phyloP scores from a whole-genome alignment of 2,888 invertebrate species.

The Caenorhabditis wallacei region DNA sequence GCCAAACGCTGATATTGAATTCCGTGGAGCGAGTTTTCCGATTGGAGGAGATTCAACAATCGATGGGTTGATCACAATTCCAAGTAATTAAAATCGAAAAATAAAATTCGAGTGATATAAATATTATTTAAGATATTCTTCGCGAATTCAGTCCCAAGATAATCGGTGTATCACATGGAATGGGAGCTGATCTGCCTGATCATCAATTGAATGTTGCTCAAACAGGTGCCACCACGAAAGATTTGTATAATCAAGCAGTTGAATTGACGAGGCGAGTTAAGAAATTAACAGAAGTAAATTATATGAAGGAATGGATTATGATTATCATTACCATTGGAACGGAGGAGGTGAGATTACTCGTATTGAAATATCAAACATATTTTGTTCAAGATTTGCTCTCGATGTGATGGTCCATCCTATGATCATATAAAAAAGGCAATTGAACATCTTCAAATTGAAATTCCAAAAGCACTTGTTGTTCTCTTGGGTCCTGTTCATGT shows the following conservation, averaged over 20 bases:
- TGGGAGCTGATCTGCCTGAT: constrained; percentile 80
- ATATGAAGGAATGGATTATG: constrained; percentile 81
- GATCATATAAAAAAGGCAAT: constrained; percentile 75
- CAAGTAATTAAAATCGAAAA: constrained; percentile 67
- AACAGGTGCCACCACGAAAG: constrained; percentile 73
- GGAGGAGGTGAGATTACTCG: constrained; percentile 76
- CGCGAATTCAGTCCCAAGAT: constrained; percentile 78
- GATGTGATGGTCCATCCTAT: constrained; percentile 75
- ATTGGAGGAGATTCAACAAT: constrained; percentile 83
- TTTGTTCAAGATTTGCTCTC: constrained; percentile 69
- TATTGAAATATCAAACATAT: too few species aligned
- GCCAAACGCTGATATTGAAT: constrained; percentile 80
- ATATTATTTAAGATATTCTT: constrained; percentile 76
- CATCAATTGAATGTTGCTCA: constrained; percentile 81
- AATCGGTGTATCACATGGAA: constrained; percentile 78
- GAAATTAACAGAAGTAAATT: constrained; percentile 73
- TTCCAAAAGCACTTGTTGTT: constrained; percentile 80
- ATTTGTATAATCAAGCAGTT: constrained; percentile 78
- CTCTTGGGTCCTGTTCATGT: constrained; percentile 81
- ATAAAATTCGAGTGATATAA: not conserved
- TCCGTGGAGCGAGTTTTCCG: constrained; percentile 81
- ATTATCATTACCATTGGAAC: constrained; percentile 82
- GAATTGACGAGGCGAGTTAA: constrained; percentile 76
- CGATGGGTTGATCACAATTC: constrained; percentile 82
- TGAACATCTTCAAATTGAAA: constrained; percentile 74